phyloP scores from a whole-genome alignment of 2,888 invertebrate genomes.

The Noctua fimbriata region DNA sequence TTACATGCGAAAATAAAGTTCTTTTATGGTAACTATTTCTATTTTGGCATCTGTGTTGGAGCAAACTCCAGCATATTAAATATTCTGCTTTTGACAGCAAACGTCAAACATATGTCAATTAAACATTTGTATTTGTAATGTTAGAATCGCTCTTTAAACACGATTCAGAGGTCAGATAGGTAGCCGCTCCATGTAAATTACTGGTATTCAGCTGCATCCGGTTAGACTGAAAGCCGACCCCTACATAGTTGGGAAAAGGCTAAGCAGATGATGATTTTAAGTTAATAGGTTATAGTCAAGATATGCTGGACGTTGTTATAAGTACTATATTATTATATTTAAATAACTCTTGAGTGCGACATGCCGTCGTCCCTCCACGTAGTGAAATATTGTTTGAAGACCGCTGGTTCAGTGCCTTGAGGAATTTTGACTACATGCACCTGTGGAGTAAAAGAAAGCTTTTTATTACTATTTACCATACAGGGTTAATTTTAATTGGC shows the following conservation, averaged over 20 bases:
- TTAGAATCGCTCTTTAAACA: neutral
- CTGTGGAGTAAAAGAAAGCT: slow-evolving; percentile 70
- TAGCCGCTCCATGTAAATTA: neutral
- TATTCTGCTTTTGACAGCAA: neutral
- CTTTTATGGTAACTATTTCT: neutral
- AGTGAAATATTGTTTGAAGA: slow-evolving; percentile 97
- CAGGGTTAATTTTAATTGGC: no score
- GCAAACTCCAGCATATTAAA: neutral
- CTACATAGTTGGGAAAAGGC: neutral
- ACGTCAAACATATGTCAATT: neutral
- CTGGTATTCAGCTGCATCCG: neutral
- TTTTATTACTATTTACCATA: no score
- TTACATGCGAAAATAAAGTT: neutral
- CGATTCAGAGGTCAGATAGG: neutral
- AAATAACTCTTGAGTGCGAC: slow-evolving; percentile 90
- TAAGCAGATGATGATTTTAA: neutral
- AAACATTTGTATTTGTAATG: neutral
- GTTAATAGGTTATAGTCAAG: neutral
- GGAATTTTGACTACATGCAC: slow-evolving; percentile 93
- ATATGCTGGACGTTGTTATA: neutral
- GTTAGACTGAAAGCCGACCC: neutral
- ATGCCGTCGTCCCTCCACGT: slow-evolving; percentile 94
- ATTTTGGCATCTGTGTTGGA: slow-evolving; percentile 4
- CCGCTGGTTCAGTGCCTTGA: slow-evolving; percentile 95
- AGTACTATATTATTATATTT: slow-evolving; percentile 26